phyloP scores from a whole-genome alignment of 2,888 invertebrate genomes.

The Hanleya hanleyi region DNA sequence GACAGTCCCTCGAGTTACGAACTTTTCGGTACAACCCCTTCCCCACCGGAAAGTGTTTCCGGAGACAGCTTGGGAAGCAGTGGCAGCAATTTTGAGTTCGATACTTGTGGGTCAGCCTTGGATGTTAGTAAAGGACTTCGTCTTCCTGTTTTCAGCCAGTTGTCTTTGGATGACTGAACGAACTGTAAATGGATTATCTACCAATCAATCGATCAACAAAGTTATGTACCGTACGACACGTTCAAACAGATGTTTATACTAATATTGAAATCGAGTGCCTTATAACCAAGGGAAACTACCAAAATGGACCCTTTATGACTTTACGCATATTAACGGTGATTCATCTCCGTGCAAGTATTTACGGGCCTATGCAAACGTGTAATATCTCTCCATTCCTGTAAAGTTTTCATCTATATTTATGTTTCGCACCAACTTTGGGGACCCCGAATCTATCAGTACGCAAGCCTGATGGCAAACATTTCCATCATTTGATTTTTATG shows the following conservation, averaged over 20 bases:
- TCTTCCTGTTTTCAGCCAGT: conserved; percentile 59
- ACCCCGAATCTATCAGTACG: background rate
- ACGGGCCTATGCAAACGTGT: conserved; percentile 5
- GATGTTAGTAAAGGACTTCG: conserved; percentile 56
- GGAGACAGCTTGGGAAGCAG: conserved; percentile 53
- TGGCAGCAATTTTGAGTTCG: conserved; percentile 31
- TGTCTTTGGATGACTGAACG: conserved; percentile 45
- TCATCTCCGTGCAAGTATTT: background rate
- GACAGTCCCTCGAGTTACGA: conserved; percentile 35
- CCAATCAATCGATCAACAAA: too few relatives aligned
- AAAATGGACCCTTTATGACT: background rate
- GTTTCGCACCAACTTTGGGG: background rate
- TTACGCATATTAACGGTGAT: background rate
- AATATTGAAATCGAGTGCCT: background rate
- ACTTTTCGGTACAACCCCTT: conserved; percentile 17
- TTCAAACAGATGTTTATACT: background rate
- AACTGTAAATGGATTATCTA: too few relatives aligned
- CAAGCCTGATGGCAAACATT: background rate
- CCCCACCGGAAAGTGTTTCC: conserved; percentile 57
- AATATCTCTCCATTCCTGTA: conserved; percentile 2
- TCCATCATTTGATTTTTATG: background rate
- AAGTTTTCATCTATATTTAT: background rate
- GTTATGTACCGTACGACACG: too few relatives aligned
- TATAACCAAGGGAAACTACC: background rate
- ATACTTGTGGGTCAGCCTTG: conserved; percentile 51